phyloP scores from a whole-genome alignment of 2,888 invertebrate genomes.

The Leptinotarsa rubiginosa region DNA sequence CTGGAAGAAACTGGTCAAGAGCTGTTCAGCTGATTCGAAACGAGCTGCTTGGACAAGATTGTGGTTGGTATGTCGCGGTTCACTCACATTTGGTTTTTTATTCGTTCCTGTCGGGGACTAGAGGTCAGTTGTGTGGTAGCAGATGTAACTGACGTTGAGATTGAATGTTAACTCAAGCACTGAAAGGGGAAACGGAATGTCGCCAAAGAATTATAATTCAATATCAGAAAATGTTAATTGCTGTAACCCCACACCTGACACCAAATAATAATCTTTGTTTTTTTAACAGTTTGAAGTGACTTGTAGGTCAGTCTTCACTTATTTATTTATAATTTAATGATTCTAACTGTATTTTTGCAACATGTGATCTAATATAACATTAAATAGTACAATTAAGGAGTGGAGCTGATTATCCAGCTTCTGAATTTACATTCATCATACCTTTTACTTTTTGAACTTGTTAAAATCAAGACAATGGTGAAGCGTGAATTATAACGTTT shows the following conservation, averaged over 20 bases:
- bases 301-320: not conserved
- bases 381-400: not conserved
- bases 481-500: too few relatives aligned
- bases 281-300: not conserved
- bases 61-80: not conserved
- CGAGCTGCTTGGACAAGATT: not conserved
- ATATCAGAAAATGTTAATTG: not conserved
- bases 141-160: not conserved
- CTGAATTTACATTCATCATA: too few relatives aligned
- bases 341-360: not conserved
- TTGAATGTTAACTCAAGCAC: not conserved
- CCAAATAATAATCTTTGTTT: not conserved
- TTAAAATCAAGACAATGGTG: too few relatives aligned
- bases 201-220: not conserved
- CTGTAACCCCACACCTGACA: slow-evolving; percentile 1
- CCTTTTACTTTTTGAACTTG: not conserved
- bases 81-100: not conserved
- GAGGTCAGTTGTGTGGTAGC: not conserved
- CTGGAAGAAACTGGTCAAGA: slow-evolving; percentile 74
- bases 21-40: slow-evolving; percentile 60
- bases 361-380: not conserved
- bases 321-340: not conserved
- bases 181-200: too few relatives aligned
- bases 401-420: too few relatives aligned
- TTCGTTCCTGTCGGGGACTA: not conserved